phyloP scores from a whole-genome alignment of 2,113 vertebrate species.

The Coreoperca whiteheadi region DNA sequence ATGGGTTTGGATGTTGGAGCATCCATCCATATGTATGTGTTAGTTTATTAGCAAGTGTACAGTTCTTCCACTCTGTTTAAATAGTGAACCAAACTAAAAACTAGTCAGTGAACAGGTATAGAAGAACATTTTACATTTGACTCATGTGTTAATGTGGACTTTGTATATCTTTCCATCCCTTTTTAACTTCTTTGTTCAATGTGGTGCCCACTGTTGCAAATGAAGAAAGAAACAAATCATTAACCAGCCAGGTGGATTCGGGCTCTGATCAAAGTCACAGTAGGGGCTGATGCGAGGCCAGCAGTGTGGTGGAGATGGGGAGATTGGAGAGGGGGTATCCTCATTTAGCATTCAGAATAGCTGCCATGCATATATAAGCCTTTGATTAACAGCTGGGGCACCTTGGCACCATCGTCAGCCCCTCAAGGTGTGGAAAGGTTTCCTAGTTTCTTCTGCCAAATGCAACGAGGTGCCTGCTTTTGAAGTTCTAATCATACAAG shows the following conservation, averaged over 20 bases:
- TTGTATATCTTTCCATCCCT: not conserved
- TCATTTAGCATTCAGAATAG: conserved; percentile 63
- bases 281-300: conserved; percentile 40
- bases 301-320: conserved; percentile 27
- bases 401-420: conserved; percentile 45
- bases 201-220: not conserved
- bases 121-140: not conserved
- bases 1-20: no score
- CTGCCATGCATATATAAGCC: conserved; percentile 65
- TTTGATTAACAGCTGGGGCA: conserved; percentile 71
- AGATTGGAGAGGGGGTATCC: not conserved
- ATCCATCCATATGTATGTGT: no score
- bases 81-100: no score
- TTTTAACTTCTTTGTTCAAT: not conserved
- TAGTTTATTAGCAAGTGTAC: no score
- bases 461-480: conserved; percentile 57
- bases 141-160: not conserved
- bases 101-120: no score
- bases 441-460: conserved; percentile 59
- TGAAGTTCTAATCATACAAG: conserved; percentile 65
- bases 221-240: conserved; percentile 20
- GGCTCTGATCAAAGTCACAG: conserved; percentile 64
- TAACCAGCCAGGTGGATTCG: conserved; percentile 44
- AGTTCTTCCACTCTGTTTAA: no score
- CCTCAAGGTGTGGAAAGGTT: conserved; percentile 61